These are phyloP conservation scores for Criorhina ranunculi DNA, from an alignment of 2,888 invertebrate genomes.

Conservation along the genomic window DNA sequence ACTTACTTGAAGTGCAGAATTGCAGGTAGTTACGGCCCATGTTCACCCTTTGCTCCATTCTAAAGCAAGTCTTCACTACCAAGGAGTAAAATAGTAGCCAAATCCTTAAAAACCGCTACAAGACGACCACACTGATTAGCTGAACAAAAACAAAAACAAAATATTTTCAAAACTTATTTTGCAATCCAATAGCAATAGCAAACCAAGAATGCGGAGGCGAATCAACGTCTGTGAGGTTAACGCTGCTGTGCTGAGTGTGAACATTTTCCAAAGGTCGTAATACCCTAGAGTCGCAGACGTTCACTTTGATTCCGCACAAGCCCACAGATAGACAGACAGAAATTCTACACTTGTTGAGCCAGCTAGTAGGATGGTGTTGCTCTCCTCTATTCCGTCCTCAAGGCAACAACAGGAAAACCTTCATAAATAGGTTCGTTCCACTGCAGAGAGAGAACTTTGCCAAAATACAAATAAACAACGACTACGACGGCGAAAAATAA, in stretches of 20 bases:
- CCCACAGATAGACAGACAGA: slow-evolving; percentile 24
- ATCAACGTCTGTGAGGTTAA: slow-evolving; percentile 66
- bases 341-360: slow-evolving; percentile 69
- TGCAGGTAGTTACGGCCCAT: no score
- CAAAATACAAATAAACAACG: slow-evolving; percentile 43
- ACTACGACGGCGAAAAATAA: slow-evolving; percentile 34
- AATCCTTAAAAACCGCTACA: no score
- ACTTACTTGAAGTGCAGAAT: no score
- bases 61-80: no score
- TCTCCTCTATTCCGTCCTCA: slow-evolving; percentile 1
- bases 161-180: slow-evolving; percentile 23
- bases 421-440: slow-evolving; percentile 62
- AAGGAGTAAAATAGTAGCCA: no score
- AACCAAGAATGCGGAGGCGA: slow-evolving; percentile 72
- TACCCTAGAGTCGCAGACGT: slow-evolving; percentile 64
- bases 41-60: no score
- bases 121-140: neutral
- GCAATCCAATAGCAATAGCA: slow-evolving; percentile 11
- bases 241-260: slow-evolving; percentile 60
- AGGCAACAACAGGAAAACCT: slow-evolving; percentile 61
- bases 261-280: slow-evolving; percentile 71
- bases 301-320: slow-evolving; percentile 34
- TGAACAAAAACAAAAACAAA: neutral
- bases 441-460: slow-evolving; percentile 49
- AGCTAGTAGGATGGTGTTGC: slow-evolving; percentile 31